Percentiles rank a stretch among this genome's conserved stretches.
phyloP scores from a whole-genome alignment of 2,113 vertebrate genomes.

The Xenotilapia flavipinnis region DNA sequence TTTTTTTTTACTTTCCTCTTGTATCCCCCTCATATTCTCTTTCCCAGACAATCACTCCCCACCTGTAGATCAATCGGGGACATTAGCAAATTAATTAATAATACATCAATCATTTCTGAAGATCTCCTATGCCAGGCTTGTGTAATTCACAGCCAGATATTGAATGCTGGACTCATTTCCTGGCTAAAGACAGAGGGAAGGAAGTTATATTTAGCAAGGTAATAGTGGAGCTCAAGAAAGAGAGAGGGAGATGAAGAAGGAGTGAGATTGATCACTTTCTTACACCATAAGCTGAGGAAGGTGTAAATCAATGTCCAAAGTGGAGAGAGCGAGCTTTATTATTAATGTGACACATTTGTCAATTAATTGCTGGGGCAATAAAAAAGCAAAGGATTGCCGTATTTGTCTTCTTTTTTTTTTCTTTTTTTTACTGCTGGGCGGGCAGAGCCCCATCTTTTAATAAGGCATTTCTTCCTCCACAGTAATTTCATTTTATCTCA shows the following conservation, averaged over 20 bases:
- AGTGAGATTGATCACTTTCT: conserved; percentile 59
- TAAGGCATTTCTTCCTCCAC: background rate
- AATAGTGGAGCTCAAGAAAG: conserved; percentile 44
- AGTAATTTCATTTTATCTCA: background rate
- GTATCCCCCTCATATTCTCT: background rate
- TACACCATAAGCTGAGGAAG: conserved; percentile 48
- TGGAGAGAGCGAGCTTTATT: conserved; percentile 53
- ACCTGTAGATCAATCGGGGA: conserved; percentile 19
- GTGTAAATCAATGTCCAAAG: conserved; percentile 67
- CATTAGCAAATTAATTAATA: conserved; percentile 44
- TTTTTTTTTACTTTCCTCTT: background rate
- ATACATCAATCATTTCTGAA: conserved; percentile 53
- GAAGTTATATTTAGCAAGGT: conserved; percentile 67
- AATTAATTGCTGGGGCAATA: conserved; percentile 50
- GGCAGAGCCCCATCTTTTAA: background rate
- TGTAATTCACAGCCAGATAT: conserved; percentile 38
- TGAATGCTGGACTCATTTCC: conserved; percentile 59
- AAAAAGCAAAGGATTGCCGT: conserved; percentile 32
- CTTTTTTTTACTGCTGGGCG: background rate
- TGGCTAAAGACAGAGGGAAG: conserved; percentile 49
- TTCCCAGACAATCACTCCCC: background rate
- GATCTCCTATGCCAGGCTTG: background rate
- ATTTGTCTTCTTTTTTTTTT: background rate
- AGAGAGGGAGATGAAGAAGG: conserved; percentile 31
- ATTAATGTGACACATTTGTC: conserved; percentile 59